These are phyloP conservation scores for Diplosoma virens DNA, from an alignment of 23 tunicate genomes.

Conservation along the genomic window DNA sequence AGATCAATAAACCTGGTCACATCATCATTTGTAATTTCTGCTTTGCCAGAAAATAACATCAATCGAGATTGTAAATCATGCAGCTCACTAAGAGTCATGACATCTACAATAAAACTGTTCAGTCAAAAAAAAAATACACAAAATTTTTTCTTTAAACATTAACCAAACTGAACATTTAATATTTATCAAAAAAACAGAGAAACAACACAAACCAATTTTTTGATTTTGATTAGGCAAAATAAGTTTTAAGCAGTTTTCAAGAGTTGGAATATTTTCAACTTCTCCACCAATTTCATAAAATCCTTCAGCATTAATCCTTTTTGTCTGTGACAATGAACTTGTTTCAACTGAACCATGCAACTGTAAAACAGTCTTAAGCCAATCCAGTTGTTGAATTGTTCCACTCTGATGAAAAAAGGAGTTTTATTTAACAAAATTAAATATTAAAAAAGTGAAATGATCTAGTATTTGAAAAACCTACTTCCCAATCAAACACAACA, in stretches of 20 bases:
- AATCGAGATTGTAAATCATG: slow-evolving; percentile 60
- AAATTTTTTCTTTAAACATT: too few relatives aligned
- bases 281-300: slow-evolving; percentile 33
- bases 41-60: slow-evolving; percentile 83
- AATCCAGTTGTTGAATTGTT: slow-evolving; percentile 23
- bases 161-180: too few relatives aligned
- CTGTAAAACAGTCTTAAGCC: slow-evolving; percentile 50
- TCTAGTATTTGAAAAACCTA: too few relatives aligned
- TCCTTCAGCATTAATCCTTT: slow-evolving; percentile 44
- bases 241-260: slow-evolving; percentile 46
- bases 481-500: too few relatives aligned
- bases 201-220: too few relatives aligned
- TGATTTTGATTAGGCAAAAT: not conserved
- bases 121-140: too few relatives aligned
- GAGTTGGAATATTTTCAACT: not conserved
- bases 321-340: slow-evolving; percentile 49
- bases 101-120: too few relatives aligned
- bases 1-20: slow-evolving; percentile 20
- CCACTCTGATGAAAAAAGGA: slow-evolving; percentile 5
- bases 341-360: slow-evolving; percentile 65
- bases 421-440: not conserved
- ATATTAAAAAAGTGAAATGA: too few relatives aligned
- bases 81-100: slow-evolving; percentile 42
- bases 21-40: slow-evolving; percentile 50
- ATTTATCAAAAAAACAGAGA: too few relatives aligned